Conservation (phyloP, 2,888 invertebrate species). For the Fabriciana adippe region DNA sequence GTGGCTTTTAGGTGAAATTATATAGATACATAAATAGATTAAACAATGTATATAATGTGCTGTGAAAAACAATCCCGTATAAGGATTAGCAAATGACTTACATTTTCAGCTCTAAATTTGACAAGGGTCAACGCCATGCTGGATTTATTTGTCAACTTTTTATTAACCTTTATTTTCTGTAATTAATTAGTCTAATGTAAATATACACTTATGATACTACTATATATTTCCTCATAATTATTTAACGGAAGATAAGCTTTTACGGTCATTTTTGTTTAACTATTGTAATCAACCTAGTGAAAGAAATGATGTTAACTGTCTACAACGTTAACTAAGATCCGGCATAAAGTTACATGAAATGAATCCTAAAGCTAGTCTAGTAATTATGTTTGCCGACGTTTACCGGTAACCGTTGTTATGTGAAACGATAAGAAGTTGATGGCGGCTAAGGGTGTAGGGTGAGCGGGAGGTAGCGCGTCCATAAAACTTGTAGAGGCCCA, state of each 20-base stretch:
- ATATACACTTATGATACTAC: not conserved
- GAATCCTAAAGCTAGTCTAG: slow-evolving; percentile 36
- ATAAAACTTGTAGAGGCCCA: slow-evolving; percentile 81
- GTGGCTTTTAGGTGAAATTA: no score
- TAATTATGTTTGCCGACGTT: slow-evolving; percentile 52
- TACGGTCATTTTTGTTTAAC: not conserved
- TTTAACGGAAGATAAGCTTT: no score
- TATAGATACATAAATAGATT: no score
- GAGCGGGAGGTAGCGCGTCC: slow-evolving; percentile 68
- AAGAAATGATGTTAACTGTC: not conserved
- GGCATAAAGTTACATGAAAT: slow-evolving; percentile 22
- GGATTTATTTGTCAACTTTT: slow-evolving; percentile 76
- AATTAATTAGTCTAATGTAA: slow-evolving; percentile 1
- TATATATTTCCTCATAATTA: no score
- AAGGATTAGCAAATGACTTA: slow-evolving; percentile 5
- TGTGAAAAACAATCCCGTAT: slow-evolving; percentile 11
- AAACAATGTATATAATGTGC: not conserved
- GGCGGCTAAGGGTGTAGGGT: slow-evolving; percentile 45
- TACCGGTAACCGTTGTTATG: slow-evolving; percentile 56
- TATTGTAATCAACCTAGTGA: not conserved
- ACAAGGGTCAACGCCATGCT: slow-evolving; percentile 74
- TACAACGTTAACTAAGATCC: not conserved
- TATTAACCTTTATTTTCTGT: slow-evolving; percentile 38
- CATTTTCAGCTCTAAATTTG: slow-evolving; percentile 10
- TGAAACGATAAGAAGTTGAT: slow-evolving; percentile 74